Evolutionary conservation across 2,888 invertebrate genomes (phyloP), one percentile per base, ranked within the genome.

Genomic region (Drosophila demipolita): DNA sequence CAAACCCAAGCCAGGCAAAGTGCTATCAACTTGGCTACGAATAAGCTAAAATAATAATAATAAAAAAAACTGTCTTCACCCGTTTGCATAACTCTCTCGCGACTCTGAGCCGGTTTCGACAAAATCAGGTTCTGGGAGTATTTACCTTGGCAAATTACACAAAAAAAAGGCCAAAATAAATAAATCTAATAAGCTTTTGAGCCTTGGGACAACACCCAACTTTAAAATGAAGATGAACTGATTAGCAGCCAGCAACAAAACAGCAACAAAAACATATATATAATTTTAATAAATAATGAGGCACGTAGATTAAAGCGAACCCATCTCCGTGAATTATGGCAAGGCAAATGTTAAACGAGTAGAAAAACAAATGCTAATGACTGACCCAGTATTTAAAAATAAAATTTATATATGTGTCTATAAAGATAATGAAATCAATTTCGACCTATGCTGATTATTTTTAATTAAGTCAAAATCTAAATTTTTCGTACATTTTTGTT

Each of bases 101-200:
- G 59, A 33, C 35, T 52, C 63, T 32, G 45, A 78, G 63, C 73
- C 66, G 79, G 75, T 87, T 84, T 87, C 7, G 8, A 35, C 55
- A 62, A 55, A 80, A 80, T 87, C 89, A 75, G 73, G 83, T 82
- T 87, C 79, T 82, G 49, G 36, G 26, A 73, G 59, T 61, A 49
- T 64, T 35, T 66, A 77, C 78, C 35, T 72, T 82, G 75, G 67
- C 68, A 53, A 73, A 78, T 67, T 74, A n/a, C 59, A 57, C 7
- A 32, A n/a, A 40, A 32, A n/a, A 36, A 2, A 23, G 1, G 20
- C 15, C 8, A 7, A 45, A 3, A 45, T 40, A 8, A 23, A 8
- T 8, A 38, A 40, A 29, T 12, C 15, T 29, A 32, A 26, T 17
- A 7, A 15, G 35, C 1, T 23, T 26, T 49, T 17, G n/a, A 26